Evolutionary conservation across 2,797 vertebrate genomes (phyloP), one percentile per base, ranked within the genome.

Genomic region (Gallinago stenura): DNA sequence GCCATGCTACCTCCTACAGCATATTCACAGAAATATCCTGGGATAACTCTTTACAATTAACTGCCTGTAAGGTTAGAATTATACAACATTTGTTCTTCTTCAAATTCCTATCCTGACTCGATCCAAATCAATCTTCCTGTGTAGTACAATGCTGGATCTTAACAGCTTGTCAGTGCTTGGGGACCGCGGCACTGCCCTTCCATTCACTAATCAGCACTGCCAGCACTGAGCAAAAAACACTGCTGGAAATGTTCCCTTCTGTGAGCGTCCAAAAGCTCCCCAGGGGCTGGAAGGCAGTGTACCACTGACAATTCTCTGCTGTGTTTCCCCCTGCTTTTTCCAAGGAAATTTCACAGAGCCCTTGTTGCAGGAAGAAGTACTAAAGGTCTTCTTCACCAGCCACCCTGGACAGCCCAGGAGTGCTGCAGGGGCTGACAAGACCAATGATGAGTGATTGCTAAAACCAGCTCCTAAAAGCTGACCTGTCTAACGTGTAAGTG

Each of bases 381-480:
- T 69, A 31, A 81, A 91, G 79, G 33, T 60, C 60, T 58, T 78
- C 70, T 68, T 41, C 28, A 75, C 30, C 62, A 87, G 58, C 15
- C 51, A 51, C 62, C 30, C 22, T 51, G 73, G 68, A 39, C n/a
- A 87, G 43, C 30, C 37, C 50, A 43, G 14, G 15, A 78, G 26
- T 9, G 69, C 65, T 77, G 50, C 72, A 88, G 24, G 31, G 50
- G 33, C 62, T 18, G 45, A 79, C 35, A 57, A 75, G 43, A 71
- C 50, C 61, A 83, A 57, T 0, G 0, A 46, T 1, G 11, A 45
- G 72, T 6, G 48, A 70, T 9, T 72, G 60, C 54, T 86, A 81
- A 93, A 83, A 53, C 4, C 57, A 85, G 69, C 65, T 91, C 87
- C 57, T 91, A 46, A 57, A 87, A 88, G 85, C 65, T 86, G 61